Base-by-base conservation (phyloP, 2,113 vertebrate species). In the Melanostigma gelatinosum region DNA sequence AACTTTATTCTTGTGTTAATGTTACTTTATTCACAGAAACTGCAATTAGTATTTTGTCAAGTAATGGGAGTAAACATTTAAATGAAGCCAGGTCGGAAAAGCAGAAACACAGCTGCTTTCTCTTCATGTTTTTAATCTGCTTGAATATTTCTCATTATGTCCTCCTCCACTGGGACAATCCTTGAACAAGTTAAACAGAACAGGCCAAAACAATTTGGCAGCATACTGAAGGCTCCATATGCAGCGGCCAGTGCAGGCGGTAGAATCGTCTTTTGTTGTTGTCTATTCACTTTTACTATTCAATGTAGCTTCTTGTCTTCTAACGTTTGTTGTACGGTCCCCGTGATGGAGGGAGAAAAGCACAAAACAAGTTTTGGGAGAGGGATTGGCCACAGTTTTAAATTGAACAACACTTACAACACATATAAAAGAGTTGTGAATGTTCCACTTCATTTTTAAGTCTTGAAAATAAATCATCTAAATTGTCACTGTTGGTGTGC, bases 161-260 rank as follows among this genome's bases (percentile, higher is more conserved):
- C 72, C 22, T 12, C n/a, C 24, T 64, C 6, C 63, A 48, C 61
- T 69, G 27, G 62, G 69, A 62, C 24, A 54, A 71, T 16, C 64
- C 34, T 55, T 75, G 29, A 68, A 62, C 36, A 29, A 4, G 24
- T 75, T 61, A 68, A 83, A 69, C 57, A 24, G 13, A 27, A 69
- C 20, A 40, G n/a, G 34, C 69, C 64, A 65, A 64, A 65, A 65
- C 7, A 11, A 68, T 77, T 27, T 72, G 69, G 57, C 63, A 69
- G 63, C 4, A 60, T 57, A 20, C 29, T 13, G 46, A 46, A 60
- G 32, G n/a, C 58, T 44, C 54, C 36, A 55, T 71, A 55, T 65
- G 60, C 54, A 58, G 48, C 32, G 38, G n/a, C 1, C 36, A 71
- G 57, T 22, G 48, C 32, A 61, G n/a, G 61, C 66, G 40, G n/a